Conservation (phyloP, 2,888 invertebrate species). For the Vandiemenella viatica region DNA sequence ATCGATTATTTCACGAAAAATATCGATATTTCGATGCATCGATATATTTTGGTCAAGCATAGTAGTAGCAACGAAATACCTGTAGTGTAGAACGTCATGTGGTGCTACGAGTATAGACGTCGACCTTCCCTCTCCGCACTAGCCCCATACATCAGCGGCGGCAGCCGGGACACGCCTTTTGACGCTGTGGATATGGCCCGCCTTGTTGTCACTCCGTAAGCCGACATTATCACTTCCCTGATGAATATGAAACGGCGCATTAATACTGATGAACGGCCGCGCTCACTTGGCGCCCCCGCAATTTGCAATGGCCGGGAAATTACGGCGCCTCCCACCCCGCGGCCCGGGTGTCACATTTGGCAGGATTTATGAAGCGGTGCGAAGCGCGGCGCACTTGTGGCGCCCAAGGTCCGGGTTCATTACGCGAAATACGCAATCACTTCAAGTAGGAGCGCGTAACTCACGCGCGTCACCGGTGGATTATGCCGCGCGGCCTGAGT, state of each 20-base stretch:
- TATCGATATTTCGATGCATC: no score
- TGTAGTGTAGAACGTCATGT: no score
- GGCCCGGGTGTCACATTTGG: background rate
- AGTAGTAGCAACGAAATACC: no score
- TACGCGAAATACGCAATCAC: background rate
- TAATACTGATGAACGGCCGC: background rate
- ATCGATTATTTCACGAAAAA: no score
- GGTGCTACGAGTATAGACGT: no score
- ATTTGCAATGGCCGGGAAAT: background rate
- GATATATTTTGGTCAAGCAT: no score
- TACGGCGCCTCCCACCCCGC: no score
- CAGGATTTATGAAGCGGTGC: background rate
- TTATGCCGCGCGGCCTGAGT: no score
- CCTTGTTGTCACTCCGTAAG: background rate
- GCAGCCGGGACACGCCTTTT: background rate
- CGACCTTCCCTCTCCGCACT: no score
- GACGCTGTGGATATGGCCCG: no score
- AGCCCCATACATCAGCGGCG: no score
- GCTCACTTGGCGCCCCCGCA: background rate
- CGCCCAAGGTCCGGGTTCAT: background rate
- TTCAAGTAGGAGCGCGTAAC: background rate
- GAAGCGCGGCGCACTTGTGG: background rate
- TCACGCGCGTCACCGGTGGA: background rate
- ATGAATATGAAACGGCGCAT: background rate
- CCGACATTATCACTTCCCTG: background rate